Percentiles rank a stretch among this genome's conserved stretches.
Evolutionary conservation across 2,113 vertebrate species (phyloP).

Genomic region (Alaudala cheleensis): DNA sequence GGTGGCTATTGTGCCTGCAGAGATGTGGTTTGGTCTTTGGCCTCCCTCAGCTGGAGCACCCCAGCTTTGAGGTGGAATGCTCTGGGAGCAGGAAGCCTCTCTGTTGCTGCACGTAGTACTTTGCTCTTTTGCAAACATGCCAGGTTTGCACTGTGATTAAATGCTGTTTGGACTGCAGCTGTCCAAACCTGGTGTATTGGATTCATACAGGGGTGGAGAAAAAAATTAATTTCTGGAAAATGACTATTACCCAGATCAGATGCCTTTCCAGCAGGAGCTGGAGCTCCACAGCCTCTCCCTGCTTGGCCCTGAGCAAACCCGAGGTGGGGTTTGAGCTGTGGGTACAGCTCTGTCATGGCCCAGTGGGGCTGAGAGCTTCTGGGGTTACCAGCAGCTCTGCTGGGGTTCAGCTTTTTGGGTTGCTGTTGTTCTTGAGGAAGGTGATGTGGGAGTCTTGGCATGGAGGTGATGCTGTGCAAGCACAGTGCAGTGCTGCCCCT

Average conservation of each 20-base stretch:
- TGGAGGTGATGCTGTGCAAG: not conserved
- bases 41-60: not conserved
- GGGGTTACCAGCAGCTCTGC: not conserved
- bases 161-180: not conserved
- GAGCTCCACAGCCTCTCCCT: not conserved
- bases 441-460: not conserved
- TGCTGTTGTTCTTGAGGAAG: not conserved
- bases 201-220: not conserved
- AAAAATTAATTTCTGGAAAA: not conserved
- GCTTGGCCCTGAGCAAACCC: not conserved
- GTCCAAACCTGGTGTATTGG: not conserved
- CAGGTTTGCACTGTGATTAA: constrained; percentile 20
- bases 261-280: not conserved
- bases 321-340: not conserved
- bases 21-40: not conserved
- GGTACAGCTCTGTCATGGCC: not conserved
- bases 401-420: not conserved
- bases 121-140: not conserved
- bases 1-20: not conserved
- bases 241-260: not conserved
- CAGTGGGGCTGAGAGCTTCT: not conserved
- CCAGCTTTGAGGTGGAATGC: rapidly evolving
- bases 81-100: not conserved
- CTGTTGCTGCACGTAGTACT: not conserved
- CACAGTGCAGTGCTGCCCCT: not conserved